Conservation (phyloP, 2,888 invertebrate species). For the Apamea crenata region DNA sequence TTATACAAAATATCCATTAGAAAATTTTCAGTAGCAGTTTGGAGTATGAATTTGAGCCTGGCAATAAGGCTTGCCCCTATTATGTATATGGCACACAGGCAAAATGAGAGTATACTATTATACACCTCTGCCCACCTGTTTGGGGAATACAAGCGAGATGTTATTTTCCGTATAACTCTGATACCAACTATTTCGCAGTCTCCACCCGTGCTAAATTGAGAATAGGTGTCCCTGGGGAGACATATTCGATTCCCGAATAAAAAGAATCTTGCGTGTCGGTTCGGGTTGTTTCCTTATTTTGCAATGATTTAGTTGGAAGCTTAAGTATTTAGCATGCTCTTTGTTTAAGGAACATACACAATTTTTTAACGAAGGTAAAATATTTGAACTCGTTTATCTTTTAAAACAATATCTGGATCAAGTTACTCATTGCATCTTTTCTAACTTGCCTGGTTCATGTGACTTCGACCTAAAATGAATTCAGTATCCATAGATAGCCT, state of each 20-base stretch:
- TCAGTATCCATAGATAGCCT: not conserved
- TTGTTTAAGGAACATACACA: not conserved
- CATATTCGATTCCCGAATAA: slow-evolving; percentile 63
- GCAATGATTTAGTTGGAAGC: slow-evolving; percentile 36
- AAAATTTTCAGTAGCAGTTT: too few species aligned
- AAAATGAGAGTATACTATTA: not conserved
- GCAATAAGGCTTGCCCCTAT: not conserved
- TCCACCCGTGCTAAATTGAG: slow-evolving; percentile 59
- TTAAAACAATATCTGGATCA: not conserved
- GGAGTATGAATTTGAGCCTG: not conserved
- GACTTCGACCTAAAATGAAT: not conserved
- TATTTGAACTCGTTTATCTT: too few species aligned
- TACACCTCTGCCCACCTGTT: not conserved
- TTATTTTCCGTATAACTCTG: slow-evolving; percentile 33
- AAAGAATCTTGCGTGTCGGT: slow-evolving; percentile 40
- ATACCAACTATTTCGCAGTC: slow-evolving; percentile 30
- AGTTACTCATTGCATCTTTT: not conserved
- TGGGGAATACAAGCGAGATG: slow-evolving; percentile 3
- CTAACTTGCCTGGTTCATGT: not conserved
- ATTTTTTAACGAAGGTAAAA: not conserved
- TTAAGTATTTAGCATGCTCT: slow-evolving; percentile 1
- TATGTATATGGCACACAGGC: too few species aligned
- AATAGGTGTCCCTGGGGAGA: slow-evolving; percentile 49
- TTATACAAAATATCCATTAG: too few species aligned
- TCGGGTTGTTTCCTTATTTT: slow-evolving; percentile 37